phyloP scores from a whole-genome alignment of 2,797 vertebrate species.

The Etheostoma nigrum region DNA sequence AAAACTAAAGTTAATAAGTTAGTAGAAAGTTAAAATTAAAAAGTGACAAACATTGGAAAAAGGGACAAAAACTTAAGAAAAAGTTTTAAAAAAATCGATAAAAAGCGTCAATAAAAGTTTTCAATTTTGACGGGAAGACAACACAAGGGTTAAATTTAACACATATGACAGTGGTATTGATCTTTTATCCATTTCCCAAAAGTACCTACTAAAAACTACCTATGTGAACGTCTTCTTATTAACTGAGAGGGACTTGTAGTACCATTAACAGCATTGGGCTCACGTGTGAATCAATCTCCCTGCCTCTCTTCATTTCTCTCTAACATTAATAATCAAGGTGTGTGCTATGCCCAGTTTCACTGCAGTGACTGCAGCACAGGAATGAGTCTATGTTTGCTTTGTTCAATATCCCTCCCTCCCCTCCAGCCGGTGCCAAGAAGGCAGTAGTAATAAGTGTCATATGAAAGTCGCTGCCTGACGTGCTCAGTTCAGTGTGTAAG shows the following conservation, averaged over 20 bases:
- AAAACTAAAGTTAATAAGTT: no score
- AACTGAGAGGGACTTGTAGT: not conserved
- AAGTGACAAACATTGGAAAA: no score
- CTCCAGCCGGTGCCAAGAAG: conserved; percentile 49
- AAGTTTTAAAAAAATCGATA: no score
- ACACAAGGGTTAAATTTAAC: no score
- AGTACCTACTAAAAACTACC: no score
- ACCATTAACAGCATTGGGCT: not conserved
- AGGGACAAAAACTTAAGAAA: no score
- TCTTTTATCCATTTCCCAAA: not conserved
- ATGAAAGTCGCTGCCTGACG: conserved; percentile 32
- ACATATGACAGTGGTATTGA: no score
- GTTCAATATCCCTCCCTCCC: conserved; percentile 51
- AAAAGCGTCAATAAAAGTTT: no score
- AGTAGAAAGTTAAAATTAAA: no score
- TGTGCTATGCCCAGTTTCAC: conserved; percentile 34
- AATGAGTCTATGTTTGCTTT: conserved; percentile 66
- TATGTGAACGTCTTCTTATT: not conserved
- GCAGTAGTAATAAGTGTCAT: conserved; percentile 47
- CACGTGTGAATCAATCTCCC: not conserved
- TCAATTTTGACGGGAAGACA: no score
- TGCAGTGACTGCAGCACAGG: conserved; percentile 23
- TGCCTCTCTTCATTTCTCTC: not conserved
- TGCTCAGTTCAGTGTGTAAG: conserved; percentile 38
- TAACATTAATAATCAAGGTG: conserved; percentile 14